Base-by-base conservation (phyloP, 92 coral and sea anemone genomes). In the Zoanthus sociatus region DNA sequence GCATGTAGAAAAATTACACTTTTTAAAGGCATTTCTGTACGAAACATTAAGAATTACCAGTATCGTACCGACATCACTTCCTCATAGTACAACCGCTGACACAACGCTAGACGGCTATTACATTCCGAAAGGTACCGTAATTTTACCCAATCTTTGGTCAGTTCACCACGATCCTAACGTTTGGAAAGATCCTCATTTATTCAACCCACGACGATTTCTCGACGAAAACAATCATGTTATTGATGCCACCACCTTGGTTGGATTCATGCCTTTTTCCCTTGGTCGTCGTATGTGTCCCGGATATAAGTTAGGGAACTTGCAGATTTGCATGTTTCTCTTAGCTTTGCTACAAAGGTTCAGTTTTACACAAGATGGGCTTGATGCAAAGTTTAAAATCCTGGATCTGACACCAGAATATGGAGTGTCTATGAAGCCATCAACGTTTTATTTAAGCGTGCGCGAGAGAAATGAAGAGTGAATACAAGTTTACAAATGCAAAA, bases 111-210 rank as follows among this genome's bases (percentile, higher is more conserved):
- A 13, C 15, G 85, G 75, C 46, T 81, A 81, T 45, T 44, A 5
- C 6, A 81, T 81, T 44, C 85, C 85, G 33, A 81, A 81, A 66
- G 85, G 75, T 1, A 93, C 98, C 4, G 79, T 93, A 6, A 87
- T 94, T 30, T 90, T 94, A 69, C 90, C 85, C 4, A 94, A 94
- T 82, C 75, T 94, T 75, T 94, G 98, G 98, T 92, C 98, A 9
- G 92, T 88, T 7, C 95, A 87, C 47, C 94, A 87, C 11, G 77
- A 91, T 51, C 89, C 93, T 20, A 46, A 66, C 15, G 16, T 69
- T 70, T 94, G 94, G 92, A 86, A 90, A 83, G 89, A 94, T 69
- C 98, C 98, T 10, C 92, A 90, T 14, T 86, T 88, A 14, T 94
- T 94, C 79, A 55, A 90, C 17, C 98, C 98, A 11, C 67, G 73